Conservation (phyloP, 2,113 vertebrate genomes). For the Formicarius rufipectus region DNA sequence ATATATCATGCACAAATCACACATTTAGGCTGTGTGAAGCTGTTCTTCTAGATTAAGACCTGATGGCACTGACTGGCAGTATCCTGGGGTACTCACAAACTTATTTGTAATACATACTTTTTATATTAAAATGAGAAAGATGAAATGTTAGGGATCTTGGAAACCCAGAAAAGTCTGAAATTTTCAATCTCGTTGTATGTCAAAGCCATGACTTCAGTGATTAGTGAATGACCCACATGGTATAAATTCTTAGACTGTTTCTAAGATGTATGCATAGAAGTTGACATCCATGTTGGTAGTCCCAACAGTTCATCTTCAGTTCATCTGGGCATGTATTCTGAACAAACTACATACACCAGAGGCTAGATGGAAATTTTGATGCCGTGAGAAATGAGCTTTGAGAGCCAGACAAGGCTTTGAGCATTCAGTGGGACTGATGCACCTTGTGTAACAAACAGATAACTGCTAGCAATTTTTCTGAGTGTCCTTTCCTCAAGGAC, state of each 20-base stretch:
- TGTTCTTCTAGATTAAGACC: background rate
- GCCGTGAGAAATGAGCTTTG: background rate
- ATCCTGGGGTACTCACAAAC: background rate
- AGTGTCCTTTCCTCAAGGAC: conserved; percentile 7
- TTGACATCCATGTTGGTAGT: background rate
- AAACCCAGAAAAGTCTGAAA: background rate
- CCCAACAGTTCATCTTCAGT: background rate
- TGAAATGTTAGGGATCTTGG: background rate
- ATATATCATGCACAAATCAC: background rate
- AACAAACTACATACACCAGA: background rate
- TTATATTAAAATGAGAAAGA: background rate
- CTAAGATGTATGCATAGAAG: background rate
- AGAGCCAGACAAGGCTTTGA: background rate
- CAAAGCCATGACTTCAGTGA: background rate
- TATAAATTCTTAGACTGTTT: background rate
- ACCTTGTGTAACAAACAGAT: background rate
- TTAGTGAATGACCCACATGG: background rate
- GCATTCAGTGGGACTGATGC: background rate
- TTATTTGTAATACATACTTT: background rate
- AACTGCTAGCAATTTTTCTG: background rate
- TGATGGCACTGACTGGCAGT: background rate
- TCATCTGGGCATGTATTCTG: background rate
- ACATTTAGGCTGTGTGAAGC: background rate
- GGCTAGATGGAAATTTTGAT: background rate
- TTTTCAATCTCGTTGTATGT: background rate